Evolutionary conservation across 2,797 vertebrate genomes (phyloP).

Genomic region (Danionella dracula): DNA sequence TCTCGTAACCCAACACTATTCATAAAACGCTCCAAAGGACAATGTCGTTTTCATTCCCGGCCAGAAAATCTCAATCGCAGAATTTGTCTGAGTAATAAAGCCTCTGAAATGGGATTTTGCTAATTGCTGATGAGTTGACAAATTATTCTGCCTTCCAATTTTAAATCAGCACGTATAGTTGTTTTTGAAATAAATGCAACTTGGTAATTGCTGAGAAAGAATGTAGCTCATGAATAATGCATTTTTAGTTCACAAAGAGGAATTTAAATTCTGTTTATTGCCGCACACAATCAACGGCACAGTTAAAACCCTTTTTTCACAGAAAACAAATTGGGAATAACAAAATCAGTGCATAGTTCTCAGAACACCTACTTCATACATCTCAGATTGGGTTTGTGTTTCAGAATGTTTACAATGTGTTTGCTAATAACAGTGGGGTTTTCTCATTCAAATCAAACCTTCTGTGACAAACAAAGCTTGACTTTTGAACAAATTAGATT

Average conservation of each 20-base stretch:
- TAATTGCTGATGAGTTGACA: slow-evolving; percentile 63
- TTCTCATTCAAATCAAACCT: background rate
- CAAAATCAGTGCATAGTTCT: background rate
- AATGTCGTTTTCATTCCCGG: slow-evolving; percentile 63
- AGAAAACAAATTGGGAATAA: too few species aligned
- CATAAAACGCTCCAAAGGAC: slow-evolving; percentile 67
- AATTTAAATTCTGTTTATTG: background rate
- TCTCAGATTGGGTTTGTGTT: background rate
- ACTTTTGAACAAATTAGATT: background rate
- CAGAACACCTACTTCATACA: background rate
- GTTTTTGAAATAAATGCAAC: background rate
- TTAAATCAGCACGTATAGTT: background rate
- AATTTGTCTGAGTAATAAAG: slow-evolving; percentile 75
- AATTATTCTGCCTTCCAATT: background rate
- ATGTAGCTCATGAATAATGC: slow-evolving; percentile 1
- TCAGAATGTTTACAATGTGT: background rate
- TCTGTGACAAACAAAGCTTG: background rate
- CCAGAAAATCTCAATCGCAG: slow-evolving; percentile 66
- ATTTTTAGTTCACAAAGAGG: background rate
- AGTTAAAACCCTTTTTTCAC: background rate
- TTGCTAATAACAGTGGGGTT: too few species aligned
- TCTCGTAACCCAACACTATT: slow-evolving; percentile 63
- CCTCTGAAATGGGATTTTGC: slow-evolving; percentile 72
- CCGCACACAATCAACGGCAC: background rate
- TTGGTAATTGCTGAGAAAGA: background rate